These are phyloP conservation scores for Eubucco bourcierii DNA, from an alignment of 2,113 vertebrate species.

Conservation along the genomic window DNA sequence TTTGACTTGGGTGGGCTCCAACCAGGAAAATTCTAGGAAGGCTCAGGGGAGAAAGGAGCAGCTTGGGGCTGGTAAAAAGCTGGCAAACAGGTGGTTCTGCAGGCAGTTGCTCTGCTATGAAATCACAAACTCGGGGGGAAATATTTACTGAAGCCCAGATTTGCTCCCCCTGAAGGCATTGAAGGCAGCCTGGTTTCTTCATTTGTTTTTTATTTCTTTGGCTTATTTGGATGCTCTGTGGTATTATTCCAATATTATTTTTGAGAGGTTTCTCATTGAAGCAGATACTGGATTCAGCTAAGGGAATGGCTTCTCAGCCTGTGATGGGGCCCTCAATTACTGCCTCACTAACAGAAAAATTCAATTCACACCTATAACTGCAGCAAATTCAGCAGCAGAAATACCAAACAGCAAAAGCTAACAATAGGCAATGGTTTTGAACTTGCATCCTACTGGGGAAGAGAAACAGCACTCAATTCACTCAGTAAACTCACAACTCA, in stretches of 20 bases:
- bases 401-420: neutral
- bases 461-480: neutral
- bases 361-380: neutral
- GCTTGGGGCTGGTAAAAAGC: constrained; percentile 1
- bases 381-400: neutral
- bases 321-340: neutral
- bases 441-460: neutral
- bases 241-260: constrained; percentile 10
- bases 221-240: constrained; percentile 37
- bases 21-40: neutral
- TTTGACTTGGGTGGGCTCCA: neutral
- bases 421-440: neutral
- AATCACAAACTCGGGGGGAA: constrained; percentile 10
- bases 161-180: constrained; percentile 35
- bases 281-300: neutral
- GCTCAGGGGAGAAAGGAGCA: neutral
- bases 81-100: constrained; percentile 13
- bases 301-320: neutral
- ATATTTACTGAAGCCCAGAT: constrained; percentile 6
- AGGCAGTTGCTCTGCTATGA: neutral
- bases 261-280: neutral
- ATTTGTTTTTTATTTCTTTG: constrained; percentile 1
- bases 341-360: neutral
- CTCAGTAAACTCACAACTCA: neutral
- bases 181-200: constrained; percentile 8